Base-by-base conservation (phyloP, 2,113 vertebrate genomes). In the Paradoxurus hermaphroditus region DNA sequence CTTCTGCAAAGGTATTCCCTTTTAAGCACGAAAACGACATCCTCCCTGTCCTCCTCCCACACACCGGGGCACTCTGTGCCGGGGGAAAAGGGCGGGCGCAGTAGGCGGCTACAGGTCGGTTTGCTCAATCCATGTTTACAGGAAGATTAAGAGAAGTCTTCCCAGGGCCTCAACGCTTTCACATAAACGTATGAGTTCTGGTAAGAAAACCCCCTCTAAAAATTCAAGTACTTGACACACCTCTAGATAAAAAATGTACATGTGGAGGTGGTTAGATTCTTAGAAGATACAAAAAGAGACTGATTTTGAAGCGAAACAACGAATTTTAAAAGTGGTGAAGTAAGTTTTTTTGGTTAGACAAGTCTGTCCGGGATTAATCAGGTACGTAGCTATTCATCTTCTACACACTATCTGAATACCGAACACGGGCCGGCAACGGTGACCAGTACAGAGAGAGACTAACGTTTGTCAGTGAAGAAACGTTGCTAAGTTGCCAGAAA, bases 1-100 rank as follows among this genome's bases (percentile, higher is more conserved):
- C 73, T 92, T 97, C 86, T 73, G 63, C 39, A 95, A 49, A 93
- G 34, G 14, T 56, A 31, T 41, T 49, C 29, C 85, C 87, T 82
- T 97, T 91, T 67, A 39, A 84, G 86, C 96, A 77, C 63, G n/a
- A 98, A 94, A 73, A 75, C 34, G 92, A 79, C 11, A 87, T 41
- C 62, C 15, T 90, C 31, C 31, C 51, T 86, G n/a, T 84, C 82
- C 9, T 88, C 77, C 3, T 86, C 56, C 62, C 96, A 96, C 51
- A 97, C 25, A 87, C 72, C 87, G 56, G 62, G 56, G 62, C 36
- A 65, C 46, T 95, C 65, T 85, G 14, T 41, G 25, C 7, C 2
- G 41, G 27, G 41, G 3, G 34, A 23, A 59, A 59, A 59, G 56
- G 23, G 23, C 21, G 56, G 23, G 56, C 21, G 23, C 56, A 77